Base-by-base conservation (phyloP, 30 jellyfish, hydroid and myxozoan species). In the Pseudorhiza aurosa region DNA sequence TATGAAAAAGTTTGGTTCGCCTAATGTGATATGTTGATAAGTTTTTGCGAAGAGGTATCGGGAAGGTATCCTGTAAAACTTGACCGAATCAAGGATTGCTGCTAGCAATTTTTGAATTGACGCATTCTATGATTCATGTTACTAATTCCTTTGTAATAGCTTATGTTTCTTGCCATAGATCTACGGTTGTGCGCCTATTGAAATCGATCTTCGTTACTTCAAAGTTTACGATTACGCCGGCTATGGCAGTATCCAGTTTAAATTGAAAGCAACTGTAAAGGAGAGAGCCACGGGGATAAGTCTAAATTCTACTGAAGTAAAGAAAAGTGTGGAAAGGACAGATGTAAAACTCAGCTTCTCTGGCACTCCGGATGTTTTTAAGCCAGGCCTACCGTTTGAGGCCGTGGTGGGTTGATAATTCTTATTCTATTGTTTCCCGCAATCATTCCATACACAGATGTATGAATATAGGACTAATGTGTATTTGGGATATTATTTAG, bases 301-400 rank as follows among this genome's bases (percentile, higher is more conserved):
- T 1, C 43, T 86, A 39, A 81, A 72, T 17, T 85, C 95, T 4
- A 67, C 94, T 11, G 39, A 81, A 31, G 73, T 35, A 21, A 79
- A 39, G 9, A 67, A 30, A n/a, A 10, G 40, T 0, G 81, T 87
- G 32, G 73, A 51, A 4, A 30, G 22, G 12, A 81, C 58, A 7
- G 74, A 73, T 18, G 85, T 83, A 1, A 31, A 77, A 58, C 73
- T 91, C 43, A 26, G 77, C 14, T 86, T 93, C 75, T 88, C 83
- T 17, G 97, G 94, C 32, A 75, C 93, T 14, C 90, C 95, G 8
- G 87, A 25, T 35, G 35, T 57, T 32, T 90, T 90, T 79, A 93
- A 93, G 74, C 99, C 99, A 6, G 99, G 97, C 1, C 89, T 93
- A 28, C 97, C 99, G 14, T 69, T 83, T 28, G 69, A 60, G 18